Evolutionary conservation across 2,113 vertebrate species (phyloP).

Genomic region (Chlorodrepanis virens): DNA sequence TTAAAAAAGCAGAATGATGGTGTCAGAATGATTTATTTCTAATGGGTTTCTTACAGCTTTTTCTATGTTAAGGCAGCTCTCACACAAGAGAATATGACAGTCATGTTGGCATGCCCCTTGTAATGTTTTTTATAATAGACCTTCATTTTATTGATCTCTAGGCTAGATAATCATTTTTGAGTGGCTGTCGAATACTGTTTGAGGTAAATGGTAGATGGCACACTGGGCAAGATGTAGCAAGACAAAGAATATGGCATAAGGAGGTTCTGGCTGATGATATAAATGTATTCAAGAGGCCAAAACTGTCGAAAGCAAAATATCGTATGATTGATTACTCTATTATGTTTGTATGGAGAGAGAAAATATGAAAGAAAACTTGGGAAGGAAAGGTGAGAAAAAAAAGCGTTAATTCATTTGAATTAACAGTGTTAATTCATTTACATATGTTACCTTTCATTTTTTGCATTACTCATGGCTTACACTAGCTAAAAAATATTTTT

Average conservation of each 20-base stretch:
- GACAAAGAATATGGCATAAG: background rate
- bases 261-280: background rate
- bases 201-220: slow-evolving; percentile 34
- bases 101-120: slow-evolving; percentile 22
- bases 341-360: background rate
- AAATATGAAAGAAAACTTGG: background rate
- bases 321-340: slow-evolving; percentile 58
- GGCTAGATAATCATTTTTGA: slow-evolving; percentile 49
- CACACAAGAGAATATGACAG: slow-evolving; percentile 17
- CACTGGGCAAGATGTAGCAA: background rate
- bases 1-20: slow-evolving; percentile 1
- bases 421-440: background rate
- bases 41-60: slow-evolving; percentile 4
- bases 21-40: slow-evolving; percentile 56
- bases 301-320: slow-evolving; percentile 1
- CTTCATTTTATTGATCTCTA: slow-evolving; percentile 59
- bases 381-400: background rate
- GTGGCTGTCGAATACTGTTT: slow-evolving; percentile 19
- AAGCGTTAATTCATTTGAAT: background rate
- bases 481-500: background rate
- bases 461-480: background rate
- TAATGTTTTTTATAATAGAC: slow-evolving; percentile 50
- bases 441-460: background rate
- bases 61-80: background rate
- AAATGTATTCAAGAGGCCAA: slow-evolving; percentile 10